These are phyloP conservation scores for Drosophila stalkeri DNA, from an alignment of 2,888 invertebrate species.

Conservation along the genomic window DNA sequence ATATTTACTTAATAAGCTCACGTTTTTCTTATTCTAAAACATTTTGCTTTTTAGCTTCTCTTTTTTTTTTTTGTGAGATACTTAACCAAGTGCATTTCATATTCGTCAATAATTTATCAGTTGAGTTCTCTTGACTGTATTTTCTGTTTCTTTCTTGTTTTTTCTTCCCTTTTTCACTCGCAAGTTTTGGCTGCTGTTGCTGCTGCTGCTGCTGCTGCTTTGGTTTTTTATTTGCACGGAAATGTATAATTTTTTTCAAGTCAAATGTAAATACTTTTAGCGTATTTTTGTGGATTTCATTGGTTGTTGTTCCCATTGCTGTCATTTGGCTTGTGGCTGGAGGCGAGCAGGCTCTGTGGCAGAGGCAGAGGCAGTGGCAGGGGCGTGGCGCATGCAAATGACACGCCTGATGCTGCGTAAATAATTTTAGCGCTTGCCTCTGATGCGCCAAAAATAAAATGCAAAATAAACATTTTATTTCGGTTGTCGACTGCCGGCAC, in stretches of 20 bases:
- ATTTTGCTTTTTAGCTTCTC: not conserved
- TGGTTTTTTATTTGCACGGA: slow-evolving; percentile 81
- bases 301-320: slow-evolving; percentile 64
- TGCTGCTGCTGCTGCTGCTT: slow-evolving; percentile 33
- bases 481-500: slow-evolving; percentile 56
- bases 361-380: not conserved
- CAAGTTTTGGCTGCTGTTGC: slow-evolving; percentile 27
- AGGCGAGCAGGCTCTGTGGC: not conserved
- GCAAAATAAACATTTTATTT: slow-evolving; percentile 80
- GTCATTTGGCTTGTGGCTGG: slow-evolving; percentile 42
- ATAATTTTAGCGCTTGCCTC: slow-evolving; percentile 75
- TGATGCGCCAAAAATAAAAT: slow-evolving; percentile 75
- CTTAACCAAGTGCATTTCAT: slow-evolving; percentile 56
- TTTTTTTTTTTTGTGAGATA: not conserved
- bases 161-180: slow-evolving; percentile 1
- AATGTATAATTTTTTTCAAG: slow-evolving; percentile 79
- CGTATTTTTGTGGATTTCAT: slow-evolving; percentile 79
- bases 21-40: not conserved
- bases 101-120: slow-evolving; percentile 55
- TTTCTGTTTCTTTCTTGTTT: slow-evolving; percentile 3
- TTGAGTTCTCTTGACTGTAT: slow-evolving; percentile 17
- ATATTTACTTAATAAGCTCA: not conserved
- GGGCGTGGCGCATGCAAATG: slow-evolving; percentile 76
- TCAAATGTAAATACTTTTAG: slow-evolving; percentile 82
- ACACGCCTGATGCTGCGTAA: slow-evolving; percentile 79